Conservation (phyloP, 2,113 vertebrate species). For the Oryzias woworae region DNA sequence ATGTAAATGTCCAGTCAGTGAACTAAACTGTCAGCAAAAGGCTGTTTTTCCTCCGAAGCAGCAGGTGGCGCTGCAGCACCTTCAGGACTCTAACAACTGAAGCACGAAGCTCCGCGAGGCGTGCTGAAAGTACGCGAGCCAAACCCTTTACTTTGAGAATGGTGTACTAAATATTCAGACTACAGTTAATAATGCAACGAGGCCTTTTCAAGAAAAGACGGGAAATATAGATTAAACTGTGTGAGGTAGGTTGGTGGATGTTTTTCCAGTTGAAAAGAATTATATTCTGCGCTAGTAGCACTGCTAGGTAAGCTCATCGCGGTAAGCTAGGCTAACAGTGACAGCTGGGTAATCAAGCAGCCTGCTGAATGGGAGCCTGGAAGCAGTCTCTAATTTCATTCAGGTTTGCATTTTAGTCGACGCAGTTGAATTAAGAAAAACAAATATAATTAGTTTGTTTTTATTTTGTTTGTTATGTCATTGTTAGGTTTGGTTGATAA, state of each 20-base stretch:
- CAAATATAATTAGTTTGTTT: too few species aligned
- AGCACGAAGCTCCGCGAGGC: constrained; percentile 52
- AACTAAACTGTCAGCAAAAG: too few species aligned
- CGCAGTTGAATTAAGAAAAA: too few species aligned
- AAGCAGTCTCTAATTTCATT: too few species aligned
- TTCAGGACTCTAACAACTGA: not conserved
- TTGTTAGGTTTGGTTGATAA: not conserved
- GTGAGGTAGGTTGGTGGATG: constrained; percentile 58
- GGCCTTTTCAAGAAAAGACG: constrained; percentile 38
- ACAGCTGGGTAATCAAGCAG: constrained; percentile 53
- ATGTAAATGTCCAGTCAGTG: too few species aligned
- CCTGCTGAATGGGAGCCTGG: constrained; percentile 26
- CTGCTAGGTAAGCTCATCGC: constrained; percentile 1
- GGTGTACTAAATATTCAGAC: constrained; percentile 30
- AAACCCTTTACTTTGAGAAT: constrained; percentile 39
- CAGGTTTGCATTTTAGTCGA: too few species aligned
- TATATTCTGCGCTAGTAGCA: not conserved
- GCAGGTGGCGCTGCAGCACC: constrained; percentile 5
- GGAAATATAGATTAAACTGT: constrained; percentile 55
- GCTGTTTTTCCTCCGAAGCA: constrained; percentile 1
- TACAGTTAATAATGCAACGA: constrained; percentile 69
- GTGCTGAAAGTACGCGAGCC: constrained; percentile 72
- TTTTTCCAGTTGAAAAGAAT: constrained; percentile 3
- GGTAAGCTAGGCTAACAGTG: constrained; percentile 53
- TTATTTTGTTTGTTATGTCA: too few species aligned